A percentile compares a stretch with the other conserved stretches of the same genome.
Conservation (phyloP, 2,888 invertebrate genomes). For the Athrips mouffetella region DNA sequence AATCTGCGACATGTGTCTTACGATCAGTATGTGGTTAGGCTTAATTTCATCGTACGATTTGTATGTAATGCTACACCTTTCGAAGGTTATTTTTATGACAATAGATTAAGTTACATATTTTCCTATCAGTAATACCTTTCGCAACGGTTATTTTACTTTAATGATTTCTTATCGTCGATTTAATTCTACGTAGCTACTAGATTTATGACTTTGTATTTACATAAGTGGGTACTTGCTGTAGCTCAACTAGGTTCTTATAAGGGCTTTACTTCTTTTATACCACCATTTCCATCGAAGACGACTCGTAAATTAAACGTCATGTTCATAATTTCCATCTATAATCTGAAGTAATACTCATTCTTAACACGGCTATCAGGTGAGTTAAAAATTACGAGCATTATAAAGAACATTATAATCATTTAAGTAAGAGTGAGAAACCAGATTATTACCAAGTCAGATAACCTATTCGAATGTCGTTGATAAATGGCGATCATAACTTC, state of each 20-base stretch:
- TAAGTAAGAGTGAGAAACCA: constrained; percentile 17
- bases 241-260: neutral
- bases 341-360: constrained; percentile 5
- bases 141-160: too few relatives aligned
- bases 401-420: constrained; percentile 11
- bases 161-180: too few relatives aligned
- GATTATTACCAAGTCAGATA: constrained; percentile 20
- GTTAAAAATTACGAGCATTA: constrained; percentile 9
- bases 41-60: neutral
- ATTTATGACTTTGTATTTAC: neutral
- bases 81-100: too few relatives aligned
- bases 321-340: constrained; percentile 1
- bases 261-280: neutral
- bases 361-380: neutral
- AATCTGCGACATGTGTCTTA: constrained; percentile 22
- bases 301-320: neutral
- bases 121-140: too few relatives aligned
- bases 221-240: neutral
- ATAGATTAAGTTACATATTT: too few relatives aligned
- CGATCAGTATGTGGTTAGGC: neutral
- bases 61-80: too few relatives aligned
- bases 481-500: constrained; percentile 37
- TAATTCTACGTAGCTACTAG: too few relatives aligned
- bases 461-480: constrained; percentile 26
- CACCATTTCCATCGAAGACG: too few relatives aligned